phyloP scores from a whole-genome alignment of 2,113 vertebrate species.

The Pachypanchax playfairii region DNA sequence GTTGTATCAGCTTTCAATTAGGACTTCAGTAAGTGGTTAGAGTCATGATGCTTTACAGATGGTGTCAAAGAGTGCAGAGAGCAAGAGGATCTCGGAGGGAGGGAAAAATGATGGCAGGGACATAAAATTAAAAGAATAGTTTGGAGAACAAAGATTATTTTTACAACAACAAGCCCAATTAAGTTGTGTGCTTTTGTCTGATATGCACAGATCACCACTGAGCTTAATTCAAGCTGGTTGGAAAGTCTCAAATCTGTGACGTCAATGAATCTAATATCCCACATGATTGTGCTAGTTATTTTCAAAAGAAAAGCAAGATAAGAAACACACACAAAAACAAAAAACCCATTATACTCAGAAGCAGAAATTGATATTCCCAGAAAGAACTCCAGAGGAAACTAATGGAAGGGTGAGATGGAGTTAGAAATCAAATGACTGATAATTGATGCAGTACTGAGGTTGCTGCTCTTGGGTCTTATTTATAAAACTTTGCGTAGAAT shows the following conservation, averaged over 20 bases:
- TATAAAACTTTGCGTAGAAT: no score
- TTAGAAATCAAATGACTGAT: no score
- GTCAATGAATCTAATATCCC: slow-evolving; percentile 5
- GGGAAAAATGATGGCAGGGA: slow-evolving; percentile 15
- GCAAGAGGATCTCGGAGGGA: neutral
- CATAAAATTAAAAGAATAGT: slow-evolving; percentile 30
- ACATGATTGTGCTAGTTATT: slow-evolving; percentile 5
- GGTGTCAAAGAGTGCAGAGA: slow-evolving; percentile 30
- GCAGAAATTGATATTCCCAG: slow-evolving; percentile 33
- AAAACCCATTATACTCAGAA: slow-evolving; percentile 3
- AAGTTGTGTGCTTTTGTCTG: neutral
- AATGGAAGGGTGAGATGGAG: no score
- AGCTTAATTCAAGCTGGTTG: slow-evolving; percentile 7
- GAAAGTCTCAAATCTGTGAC: neutral
- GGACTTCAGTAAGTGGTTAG: slow-evolving; percentile 16
- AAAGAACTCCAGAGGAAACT: slow-evolving; percentile 44
- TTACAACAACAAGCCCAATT: no score
- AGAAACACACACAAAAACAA: neutral
- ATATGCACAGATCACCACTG: neutral
- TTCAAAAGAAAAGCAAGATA: neutral
- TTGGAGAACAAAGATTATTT: no score
- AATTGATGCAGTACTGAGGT: no score
- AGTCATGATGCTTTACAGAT: slow-evolving; percentile 47
- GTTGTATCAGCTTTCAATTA: slow-evolving; percentile 42
- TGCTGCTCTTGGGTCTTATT: no score